phyloP scores from a whole-genome alignment of 2,113 vertebrate genomes.

The Aegithalos caudatus region DNA sequence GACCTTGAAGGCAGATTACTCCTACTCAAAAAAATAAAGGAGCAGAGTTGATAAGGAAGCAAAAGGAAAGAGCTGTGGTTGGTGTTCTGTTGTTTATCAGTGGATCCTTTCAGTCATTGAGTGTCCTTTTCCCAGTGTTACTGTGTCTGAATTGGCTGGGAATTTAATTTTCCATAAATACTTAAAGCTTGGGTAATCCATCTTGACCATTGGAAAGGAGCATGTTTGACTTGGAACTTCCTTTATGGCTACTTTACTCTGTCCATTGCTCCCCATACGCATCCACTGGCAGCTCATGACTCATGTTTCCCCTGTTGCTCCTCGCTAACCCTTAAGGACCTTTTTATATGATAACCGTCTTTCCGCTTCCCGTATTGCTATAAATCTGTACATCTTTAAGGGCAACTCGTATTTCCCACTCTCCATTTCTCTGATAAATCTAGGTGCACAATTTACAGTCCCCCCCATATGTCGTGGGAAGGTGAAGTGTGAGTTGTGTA shows the following conservation, averaged over 20 bases:
- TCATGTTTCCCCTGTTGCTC: constrained; percentile 30
- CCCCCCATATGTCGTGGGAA: neutral
- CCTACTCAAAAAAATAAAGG: neutral
- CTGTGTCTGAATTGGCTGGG: neutral
- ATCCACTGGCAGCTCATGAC: constrained; percentile 57
- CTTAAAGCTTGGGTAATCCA: neutral
- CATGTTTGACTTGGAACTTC: constrained; percentile 43
- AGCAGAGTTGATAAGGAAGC: neutral
- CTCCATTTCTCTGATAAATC: constrained; percentile 15
- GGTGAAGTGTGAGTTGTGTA: neutral
- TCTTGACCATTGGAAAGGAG: neutral
- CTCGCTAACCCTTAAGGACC: neutral
- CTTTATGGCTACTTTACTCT: constrained; percentile 61
- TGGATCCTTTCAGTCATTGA: neutral
- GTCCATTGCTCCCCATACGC: constrained; percentile 32
- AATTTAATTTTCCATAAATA: neutral
- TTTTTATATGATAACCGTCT: constrained; percentile 15
- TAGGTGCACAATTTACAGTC: neutral
- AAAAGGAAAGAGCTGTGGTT: neutral
- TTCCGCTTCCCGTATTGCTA: constrained; percentile 14
- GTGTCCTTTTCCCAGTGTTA: neutral
- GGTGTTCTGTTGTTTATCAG: neutral
- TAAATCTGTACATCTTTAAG: constrained; percentile 52
- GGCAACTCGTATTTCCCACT: constrained; percentile 17
- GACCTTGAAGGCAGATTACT: neutral